Evolutionary conservation across 2,113 vertebrate species (phyloP), one percentile per base, ranked within the genome.

Genomic region (Perccottus glenii): DNA sequence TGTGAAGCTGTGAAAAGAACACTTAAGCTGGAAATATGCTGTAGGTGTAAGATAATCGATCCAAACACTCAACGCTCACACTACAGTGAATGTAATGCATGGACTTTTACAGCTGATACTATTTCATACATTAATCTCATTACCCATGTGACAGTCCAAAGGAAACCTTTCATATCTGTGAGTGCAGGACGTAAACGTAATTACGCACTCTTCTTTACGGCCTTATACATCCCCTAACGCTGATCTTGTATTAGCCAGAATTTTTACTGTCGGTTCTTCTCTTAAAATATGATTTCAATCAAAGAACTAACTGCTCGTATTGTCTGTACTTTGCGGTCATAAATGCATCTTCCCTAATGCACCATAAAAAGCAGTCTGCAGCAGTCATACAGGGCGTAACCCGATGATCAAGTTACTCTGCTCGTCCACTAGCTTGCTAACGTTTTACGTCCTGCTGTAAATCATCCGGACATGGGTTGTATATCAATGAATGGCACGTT

Each of bases 361-460:
- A 38, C 75, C 78, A 70, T 81, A 67, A 81, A 73, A 52, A 51
- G 40, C 1, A 58, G 45, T 59, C 45, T 53, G 59, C 64, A 70
- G 73, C 64, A 35, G 69, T 38, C 44, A 38, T 65, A 40, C 9
- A 55, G 65, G 48, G 58, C 64, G 72, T 68, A 72, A 80, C 67
- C 75, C 75, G 77, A 84, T 83, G 80, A 79, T 80, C 73, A 53
- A 60, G 73, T 60, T 63, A 43, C 70, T 48, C 46, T 49, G 15
- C 60, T 42, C 52, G 56, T 71, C 77, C 27, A 56, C 56, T 72
- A 72, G 73, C 79, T 70, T 6, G 8, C 33, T 79, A 84, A 86
- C 79, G 58, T 82, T 78, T 84, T 70, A 80, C 74, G 67, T 69
- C 72, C 52, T 58, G 9, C 7, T 16, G 14, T 74, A 73, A 77